Conservation (phyloP, 2,113 vertebrate genomes). For the Boulengeromyrus knoepffleri region DNA sequence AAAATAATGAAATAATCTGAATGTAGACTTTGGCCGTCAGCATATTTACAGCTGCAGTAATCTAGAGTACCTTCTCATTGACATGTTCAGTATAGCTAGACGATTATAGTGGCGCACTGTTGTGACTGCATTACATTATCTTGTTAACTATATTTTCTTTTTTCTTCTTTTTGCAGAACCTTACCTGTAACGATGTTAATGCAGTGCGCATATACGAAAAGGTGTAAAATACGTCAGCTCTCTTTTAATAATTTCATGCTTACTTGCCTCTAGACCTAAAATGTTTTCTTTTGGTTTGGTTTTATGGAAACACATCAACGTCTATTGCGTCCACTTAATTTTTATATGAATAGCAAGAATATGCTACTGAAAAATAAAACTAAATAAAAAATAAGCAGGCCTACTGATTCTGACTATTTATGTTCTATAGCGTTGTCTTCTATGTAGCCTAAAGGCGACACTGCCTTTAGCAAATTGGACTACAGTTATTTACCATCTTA, state of each 20-base stretch:
- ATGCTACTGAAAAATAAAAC: not conserved
- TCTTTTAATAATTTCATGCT: constrained; percentile 9
- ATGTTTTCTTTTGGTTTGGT: constrained; percentile 29
- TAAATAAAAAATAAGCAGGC: not conserved
- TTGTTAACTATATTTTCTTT: not conserved
- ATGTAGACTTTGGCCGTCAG: not conserved
- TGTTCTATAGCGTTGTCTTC: not conserved
- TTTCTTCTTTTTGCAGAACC: constrained; percentile 67
- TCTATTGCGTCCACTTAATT: constrained; percentile 8
- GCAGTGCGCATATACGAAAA: constrained; percentile 90
- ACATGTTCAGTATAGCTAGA: not conserved
- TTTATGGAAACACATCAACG: constrained; percentile 17
- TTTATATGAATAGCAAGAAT: constrained; percentile 3
- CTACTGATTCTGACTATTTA: not conserved
- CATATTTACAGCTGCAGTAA: not conserved
- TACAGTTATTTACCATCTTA: not conserved
- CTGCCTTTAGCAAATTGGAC: not conserved
- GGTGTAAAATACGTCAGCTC: constrained; percentile 56
- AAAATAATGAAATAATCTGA: not conserved
- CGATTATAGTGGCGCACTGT: no score
- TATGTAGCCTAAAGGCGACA: not conserved
- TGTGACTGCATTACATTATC: not conserved
- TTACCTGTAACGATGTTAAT: constrained; percentile 78
- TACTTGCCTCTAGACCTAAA: constrained; percentile 30
- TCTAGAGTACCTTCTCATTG: not conserved